These are phyloP conservation scores for Eunapius fragilis DNA, from an alignment of 37 sponge, comb jelly and placozoan species.

Conservation along the genomic window DNA sequence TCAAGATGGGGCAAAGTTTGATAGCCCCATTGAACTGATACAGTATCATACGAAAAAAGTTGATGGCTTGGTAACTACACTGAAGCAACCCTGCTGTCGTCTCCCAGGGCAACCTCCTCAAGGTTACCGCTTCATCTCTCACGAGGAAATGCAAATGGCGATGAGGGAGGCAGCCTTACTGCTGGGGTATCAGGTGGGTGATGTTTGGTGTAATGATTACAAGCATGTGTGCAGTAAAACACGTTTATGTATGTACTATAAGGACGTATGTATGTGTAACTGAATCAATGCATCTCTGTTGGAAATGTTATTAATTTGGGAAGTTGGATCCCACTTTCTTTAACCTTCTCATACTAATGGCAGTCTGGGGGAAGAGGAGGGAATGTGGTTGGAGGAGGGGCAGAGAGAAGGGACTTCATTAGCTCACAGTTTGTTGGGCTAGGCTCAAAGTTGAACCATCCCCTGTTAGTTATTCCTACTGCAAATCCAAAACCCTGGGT, in stretches of 20 bases:
- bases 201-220: background rate
- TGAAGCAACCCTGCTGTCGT: conserved; percentile 65
- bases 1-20: conserved; percentile 81
- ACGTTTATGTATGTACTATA: background rate
- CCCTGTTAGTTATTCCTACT: too few relatives aligned
- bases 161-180: conserved; percentile 71
- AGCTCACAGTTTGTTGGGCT: too few relatives aligned
- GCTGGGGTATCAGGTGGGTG: conserved; percentile 74
- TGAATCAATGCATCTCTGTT: too few relatives aligned
- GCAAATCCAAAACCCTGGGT: too few relatives aligned
- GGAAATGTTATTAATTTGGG: too few relatives aligned
- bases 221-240: background rate
- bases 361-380: too few relatives aligned
- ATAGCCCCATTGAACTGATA: conserved; percentile 75
- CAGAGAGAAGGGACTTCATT: too few relatives aligned
- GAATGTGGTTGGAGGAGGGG: too few relatives aligned
- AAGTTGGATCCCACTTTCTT: too few relatives aligned
- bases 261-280: too few relatives aligned
- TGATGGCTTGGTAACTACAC: conserved; percentile 83
- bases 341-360: too few relatives aligned
- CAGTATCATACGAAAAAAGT: conserved; percentile 59
- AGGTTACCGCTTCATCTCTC: conserved; percentile 79
- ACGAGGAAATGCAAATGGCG: conserved; percentile 78
- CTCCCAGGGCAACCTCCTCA: conserved; percentile 63
- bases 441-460: too few relatives aligned